Base-by-base conservation (phyloP, 2,888 invertebrate species). In the Drosophila birchii region DNA sequence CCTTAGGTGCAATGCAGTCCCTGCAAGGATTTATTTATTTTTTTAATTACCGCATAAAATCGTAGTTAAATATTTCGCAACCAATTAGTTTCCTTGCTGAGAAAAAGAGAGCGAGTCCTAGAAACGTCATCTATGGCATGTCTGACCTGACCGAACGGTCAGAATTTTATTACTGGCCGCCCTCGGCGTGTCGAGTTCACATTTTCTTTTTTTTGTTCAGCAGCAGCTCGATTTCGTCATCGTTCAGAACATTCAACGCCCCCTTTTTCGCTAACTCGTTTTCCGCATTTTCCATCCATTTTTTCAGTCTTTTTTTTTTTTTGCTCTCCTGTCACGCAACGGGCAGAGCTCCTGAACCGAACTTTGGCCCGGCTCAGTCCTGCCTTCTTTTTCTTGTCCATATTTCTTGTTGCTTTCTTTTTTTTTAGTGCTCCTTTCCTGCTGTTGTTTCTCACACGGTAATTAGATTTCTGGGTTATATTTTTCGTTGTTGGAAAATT, bases 391-490 rank as follows among this genome's bases (percentile, higher is more conserved):
- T 64, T 45, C 43, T 32, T 38, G n/a, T 36, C 20, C 53, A 20
- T 39, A 38, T 59, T 60, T 66, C 20, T 49, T 67, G 53, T 66
- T 56, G 29, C 56, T 45, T 36, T 23, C 47, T 55, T 44, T 51
- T n/a, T n/a, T 41, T 49, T 53, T 29, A 11, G 43, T 51, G 32
- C 43, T 45, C 47, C 44, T 56, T 70, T 61, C 44, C 43, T 57
- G 54, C 44, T 68, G 68, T 47, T 60, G 63, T 58, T 55, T 71
- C 71, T 69, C 73, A 73, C 75, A 78, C 73, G 75, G 81, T 90
- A 90, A 90, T 89, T 89, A 90, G 86, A 88, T 89, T 90, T 90
- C 86, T 90, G 79, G 89, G 90, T 90, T 90, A 89, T 83, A 90
- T 81, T 85, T 79, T 83, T 82, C 75, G 79, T 78, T 79, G 59